These are phyloP conservation scores for Brachionus rotundiformis DNA, from an alignment of 1,140 invertebrate genomes.

Conservation along the genomic window DNA sequence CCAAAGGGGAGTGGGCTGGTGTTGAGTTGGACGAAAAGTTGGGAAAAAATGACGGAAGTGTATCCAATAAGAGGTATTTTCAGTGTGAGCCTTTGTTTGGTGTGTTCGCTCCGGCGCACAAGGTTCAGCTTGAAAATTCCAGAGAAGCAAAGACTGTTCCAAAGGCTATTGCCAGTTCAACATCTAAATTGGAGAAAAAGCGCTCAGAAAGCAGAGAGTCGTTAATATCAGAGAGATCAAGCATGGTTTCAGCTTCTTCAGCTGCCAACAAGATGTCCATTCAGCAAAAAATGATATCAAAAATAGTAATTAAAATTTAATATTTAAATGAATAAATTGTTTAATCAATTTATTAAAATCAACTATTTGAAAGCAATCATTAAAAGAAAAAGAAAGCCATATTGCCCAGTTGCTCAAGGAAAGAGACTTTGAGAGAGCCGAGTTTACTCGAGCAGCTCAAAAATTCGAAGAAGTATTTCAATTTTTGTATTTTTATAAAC, in stretches of 20 bases:
- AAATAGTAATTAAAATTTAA: background rate
- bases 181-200: background rate
- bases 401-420: conserved; percentile 85
- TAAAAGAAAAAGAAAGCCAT: conserved; percentile 88
- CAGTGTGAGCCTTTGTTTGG: conserved; percentile 84
- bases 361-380: too few species aligned
- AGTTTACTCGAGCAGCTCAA: conserved; percentile 73
- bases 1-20: conserved; percentile 86
- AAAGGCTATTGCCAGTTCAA: background rate
- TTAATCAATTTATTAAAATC: too few species aligned
- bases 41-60: conserved; percentile 93
- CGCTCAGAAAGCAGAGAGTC: conserved; percentile 16
- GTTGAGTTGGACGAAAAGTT: conserved; percentile 87
- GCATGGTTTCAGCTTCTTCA: background rate
- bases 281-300: background rate
- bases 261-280: background rate
- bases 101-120: conserved; percentile 81
- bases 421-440: conserved; percentile 80
- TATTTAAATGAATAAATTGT: too few species aligned
- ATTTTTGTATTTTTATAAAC: conserved; percentile 58
- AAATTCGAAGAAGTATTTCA: conserved; percentile 69
- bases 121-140: conserved; percentile 5
- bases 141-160: background rate
- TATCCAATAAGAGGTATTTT: conserved; percentile 87
- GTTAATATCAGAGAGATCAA: conserved; percentile 16